Evolutionary conservation across 2,797 vertebrate species (phyloP).

Genomic region (Antrozous pallidus): DNA sequence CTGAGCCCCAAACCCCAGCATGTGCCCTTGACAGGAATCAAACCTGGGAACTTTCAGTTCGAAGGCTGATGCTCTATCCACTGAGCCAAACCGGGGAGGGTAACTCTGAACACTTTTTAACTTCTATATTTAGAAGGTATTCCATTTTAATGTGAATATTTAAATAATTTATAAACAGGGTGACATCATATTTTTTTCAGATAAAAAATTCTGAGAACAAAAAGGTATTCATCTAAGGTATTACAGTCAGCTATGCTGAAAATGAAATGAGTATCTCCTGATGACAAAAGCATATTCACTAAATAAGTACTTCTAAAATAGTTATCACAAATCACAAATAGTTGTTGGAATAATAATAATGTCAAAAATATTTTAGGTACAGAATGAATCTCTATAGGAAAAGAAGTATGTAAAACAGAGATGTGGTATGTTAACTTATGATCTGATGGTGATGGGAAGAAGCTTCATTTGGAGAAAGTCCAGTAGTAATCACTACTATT

Average conservation of each 20-base stretch:
- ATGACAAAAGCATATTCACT: neutral
- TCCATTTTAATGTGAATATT: conserved; percentile 7
- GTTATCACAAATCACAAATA: neutral
- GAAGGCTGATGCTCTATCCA: too few species aligned
- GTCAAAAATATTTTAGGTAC: neutral
- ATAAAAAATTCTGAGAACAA: neutral
- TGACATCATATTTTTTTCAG: neutral
- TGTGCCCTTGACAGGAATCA: too few species aligned
- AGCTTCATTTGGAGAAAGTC: neutral
- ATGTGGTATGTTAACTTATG: neutral
- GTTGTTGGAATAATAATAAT: conserved; percentile 2
- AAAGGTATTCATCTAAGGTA: neutral
- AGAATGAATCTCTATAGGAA: neutral
- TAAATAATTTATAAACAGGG: conserved; percentile 18
- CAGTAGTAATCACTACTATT: neutral
- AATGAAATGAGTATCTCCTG: neutral
- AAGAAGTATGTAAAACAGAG: neutral
- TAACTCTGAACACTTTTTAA: conserved; percentile 38
- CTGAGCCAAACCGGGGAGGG: too few species aligned
- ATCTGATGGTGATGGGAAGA: neutral
- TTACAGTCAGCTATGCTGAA: neutral
- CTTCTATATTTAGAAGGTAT: neutral
- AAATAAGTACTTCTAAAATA: neutral
- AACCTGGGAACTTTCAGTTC: too few species aligned
- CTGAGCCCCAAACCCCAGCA: too few species aligned